A percentile compares a stretch with the other conserved stretches of the same genome.
Evolutionary conservation across 2,888 invertebrate species (phyloP).

Genomic region (Folsomia manolachei): DNA sequence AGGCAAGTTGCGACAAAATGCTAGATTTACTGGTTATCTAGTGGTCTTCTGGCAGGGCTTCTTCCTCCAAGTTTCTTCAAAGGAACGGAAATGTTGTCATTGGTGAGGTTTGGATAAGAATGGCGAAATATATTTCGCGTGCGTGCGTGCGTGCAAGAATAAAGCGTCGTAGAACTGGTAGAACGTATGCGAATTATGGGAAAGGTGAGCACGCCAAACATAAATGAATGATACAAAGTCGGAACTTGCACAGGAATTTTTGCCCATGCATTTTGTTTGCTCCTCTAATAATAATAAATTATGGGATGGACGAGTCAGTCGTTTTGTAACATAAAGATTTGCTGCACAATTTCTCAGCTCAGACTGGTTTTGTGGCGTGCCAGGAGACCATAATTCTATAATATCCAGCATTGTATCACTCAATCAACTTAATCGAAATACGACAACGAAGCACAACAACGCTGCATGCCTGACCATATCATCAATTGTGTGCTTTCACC

Average conservation of each 20-base stretch:
- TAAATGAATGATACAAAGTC: too few relatives aligned
- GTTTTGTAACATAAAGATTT: neutral
- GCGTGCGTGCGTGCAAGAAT: too few relatives aligned
- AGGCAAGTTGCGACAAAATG: neutral
- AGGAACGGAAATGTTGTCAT: too few relatives aligned
- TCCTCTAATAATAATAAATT: too few relatives aligned
- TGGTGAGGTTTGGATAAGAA: too few relatives aligned
- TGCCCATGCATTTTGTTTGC: too few relatives aligned
- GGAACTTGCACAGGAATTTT: too few relatives aligned
- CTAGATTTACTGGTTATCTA: neutral
- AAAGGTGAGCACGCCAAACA: too few relatives aligned
- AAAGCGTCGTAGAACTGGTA: neutral
- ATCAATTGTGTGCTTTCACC: neutral
- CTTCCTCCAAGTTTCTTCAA: too few relatives aligned
- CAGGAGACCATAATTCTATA: slow-evolving; percentile 7
- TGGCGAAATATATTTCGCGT: neutral
- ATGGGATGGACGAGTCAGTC: neutral
- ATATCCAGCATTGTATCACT: slow-evolving; percentile 21
- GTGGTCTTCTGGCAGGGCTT: too few relatives aligned
- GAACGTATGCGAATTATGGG: neutral
- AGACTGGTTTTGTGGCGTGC: slow-evolving; percentile 9
- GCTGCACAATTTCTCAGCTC: neutral
- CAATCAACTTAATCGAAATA: slow-evolving; percentile 17
- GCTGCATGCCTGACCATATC: neutral
- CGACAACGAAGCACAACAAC: neutral